Base-by-base conservation (phyloP, 2,113 vertebrate genomes). In the Nettapus auritus region DNA sequence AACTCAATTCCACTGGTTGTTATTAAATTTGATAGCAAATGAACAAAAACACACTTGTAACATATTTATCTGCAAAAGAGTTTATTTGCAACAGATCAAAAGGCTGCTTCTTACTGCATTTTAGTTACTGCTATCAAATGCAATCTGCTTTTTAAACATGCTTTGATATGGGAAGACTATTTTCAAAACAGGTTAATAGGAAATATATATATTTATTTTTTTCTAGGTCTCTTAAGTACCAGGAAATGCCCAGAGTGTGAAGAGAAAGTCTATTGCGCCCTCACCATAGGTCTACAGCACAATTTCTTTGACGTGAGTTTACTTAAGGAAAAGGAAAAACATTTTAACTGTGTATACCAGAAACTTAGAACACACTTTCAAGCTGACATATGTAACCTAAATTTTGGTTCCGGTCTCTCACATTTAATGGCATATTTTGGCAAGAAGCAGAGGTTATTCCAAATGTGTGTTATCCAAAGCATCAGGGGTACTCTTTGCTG, bases 21-120 rank as follows among this genome's bases (percentile, higher is more conserved):
- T 96, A 94, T 95, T 95, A 93, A 95, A 92, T 90, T 96, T 55
- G 95, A 97, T 98, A 98, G 97, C 97, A 96, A 96, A 97, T 82
- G 97, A 97, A 96, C 96, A 98, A 98, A 97, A 96, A 96, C 83
- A 95, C 94, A 95, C 96, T 98, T 97, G 96, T 98, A 95, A 96
- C 4, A 4, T 94, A 94, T 97, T 97, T 98, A 98, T 98, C 98
- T 97, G 92, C 81, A 89, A 90, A 73, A 85, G n/a, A 90, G 94
- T 94, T 97, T 97, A 94, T 96, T 96, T 96, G 92, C 56, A 84
- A 94, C 83, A 97, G 97, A 98, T 98, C 97, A 98, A 97, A 98
- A 98, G 94, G 91, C 94, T 93, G 91, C 95, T 96, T 97, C 97
- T 97, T 82, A 91, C 96, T 95, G 90, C 90, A 79, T 97, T 98